These are phyloP conservation scores for Pycnomerus fuliginosus DNA, from an alignment of 2,888 invertebrate genomes.

Conservation along the genomic window DNA sequence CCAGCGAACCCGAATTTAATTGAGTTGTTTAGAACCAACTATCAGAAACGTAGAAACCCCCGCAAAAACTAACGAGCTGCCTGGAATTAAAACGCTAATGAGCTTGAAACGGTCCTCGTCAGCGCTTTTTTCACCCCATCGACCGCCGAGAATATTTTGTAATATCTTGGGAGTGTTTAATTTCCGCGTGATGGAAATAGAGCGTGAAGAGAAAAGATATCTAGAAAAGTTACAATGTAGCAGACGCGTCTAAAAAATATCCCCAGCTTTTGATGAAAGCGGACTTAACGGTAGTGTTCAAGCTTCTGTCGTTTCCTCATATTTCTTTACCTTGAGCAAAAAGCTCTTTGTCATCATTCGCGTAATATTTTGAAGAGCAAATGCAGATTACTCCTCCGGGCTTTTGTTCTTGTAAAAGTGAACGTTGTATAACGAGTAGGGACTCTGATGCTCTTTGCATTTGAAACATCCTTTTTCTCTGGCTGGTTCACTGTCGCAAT, in stretches of 20 bases:
- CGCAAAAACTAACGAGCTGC: too few relatives aligned
- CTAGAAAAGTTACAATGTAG: constrained; percentile 14
- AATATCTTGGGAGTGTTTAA: constrained; percentile 11
- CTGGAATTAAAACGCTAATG: too few relatives aligned
- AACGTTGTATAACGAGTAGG: too few relatives aligned
- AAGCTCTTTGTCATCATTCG: constrained; percentile 9
- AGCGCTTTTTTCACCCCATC: too few relatives aligned
- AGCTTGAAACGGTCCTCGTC: too few relatives aligned
- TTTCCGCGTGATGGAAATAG: constrained; percentile 16
- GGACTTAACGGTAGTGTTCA: constrained; percentile 1
- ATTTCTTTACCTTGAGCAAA: constrained; percentile 10
- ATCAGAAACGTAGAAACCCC: too few relatives aligned
- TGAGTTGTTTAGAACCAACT: constrained; percentile 10
- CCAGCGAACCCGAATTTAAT: constrained; percentile 5
- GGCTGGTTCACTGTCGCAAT: too few relatives aligned
- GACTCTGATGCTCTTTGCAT: too few relatives aligned
- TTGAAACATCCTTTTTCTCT: too few relatives aligned
- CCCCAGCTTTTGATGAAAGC: constrained; percentile 6
- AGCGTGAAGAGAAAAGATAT: constrained; percentile 14
- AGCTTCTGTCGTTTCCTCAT: constrained; percentile 9
- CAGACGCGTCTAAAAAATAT: constrained; percentile 3
- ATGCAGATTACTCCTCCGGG: constrained; percentile 10
- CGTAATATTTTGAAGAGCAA: constrained; percentile 5
- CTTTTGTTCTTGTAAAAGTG: too few relatives aligned
- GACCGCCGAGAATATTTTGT: constrained; percentile 5